These are phyloP conservation scores for Thunnus maccoyii DNA, from an alignment of 2,113 vertebrate genomes.

Conservation along the genomic window DNA sequence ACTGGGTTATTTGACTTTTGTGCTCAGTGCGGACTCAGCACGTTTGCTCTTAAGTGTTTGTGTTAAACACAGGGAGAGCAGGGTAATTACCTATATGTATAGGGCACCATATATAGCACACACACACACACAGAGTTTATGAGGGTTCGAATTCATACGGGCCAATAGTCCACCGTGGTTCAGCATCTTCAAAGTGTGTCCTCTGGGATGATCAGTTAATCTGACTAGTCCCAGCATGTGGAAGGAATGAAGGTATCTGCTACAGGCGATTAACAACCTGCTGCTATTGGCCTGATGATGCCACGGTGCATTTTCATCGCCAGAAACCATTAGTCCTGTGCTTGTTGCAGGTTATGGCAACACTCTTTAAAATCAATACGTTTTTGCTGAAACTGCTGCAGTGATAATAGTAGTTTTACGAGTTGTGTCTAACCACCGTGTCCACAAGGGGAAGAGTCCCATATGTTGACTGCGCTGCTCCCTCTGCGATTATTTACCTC, in stretches of 20 bases:
- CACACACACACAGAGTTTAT: not conserved
- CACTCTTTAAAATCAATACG: not conserved
- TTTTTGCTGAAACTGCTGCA: too few relatives aligned
- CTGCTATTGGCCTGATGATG: slow-evolving; percentile 19
- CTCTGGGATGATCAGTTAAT: slow-evolving; percentile 36
- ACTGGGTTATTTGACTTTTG: slow-evolving; percentile 10
- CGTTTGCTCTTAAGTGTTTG: slow-evolving; percentile 15
- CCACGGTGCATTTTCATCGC: not conserved
- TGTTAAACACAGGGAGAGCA: slow-evolving; percentile 22
- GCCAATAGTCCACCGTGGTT: slow-evolving; percentile 19
- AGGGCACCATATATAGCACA: not conserved
- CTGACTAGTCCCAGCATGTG: slow-evolving; percentile 49
- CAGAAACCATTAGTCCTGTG: not conserved
- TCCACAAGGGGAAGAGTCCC: slow-evolving; percentile 13
- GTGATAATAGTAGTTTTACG: not conserved
- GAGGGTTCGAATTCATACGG: slow-evolving; percentile 38
- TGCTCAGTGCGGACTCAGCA: slow-evolving; percentile 24
- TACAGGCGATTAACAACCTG: slow-evolving; percentile 33
- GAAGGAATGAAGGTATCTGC: slow-evolving; percentile 55
- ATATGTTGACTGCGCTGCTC: slow-evolving; percentile 51
- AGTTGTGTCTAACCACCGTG: not conserved
- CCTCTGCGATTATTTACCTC: slow-evolving; percentile 85
- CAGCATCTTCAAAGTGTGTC: not conserved
- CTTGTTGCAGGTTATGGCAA: not conserved
- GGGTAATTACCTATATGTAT: not conserved